Evolutionary conservation across 2,888 invertebrate species (phyloP).

Genomic region (Drosophila mulleri): DNA sequence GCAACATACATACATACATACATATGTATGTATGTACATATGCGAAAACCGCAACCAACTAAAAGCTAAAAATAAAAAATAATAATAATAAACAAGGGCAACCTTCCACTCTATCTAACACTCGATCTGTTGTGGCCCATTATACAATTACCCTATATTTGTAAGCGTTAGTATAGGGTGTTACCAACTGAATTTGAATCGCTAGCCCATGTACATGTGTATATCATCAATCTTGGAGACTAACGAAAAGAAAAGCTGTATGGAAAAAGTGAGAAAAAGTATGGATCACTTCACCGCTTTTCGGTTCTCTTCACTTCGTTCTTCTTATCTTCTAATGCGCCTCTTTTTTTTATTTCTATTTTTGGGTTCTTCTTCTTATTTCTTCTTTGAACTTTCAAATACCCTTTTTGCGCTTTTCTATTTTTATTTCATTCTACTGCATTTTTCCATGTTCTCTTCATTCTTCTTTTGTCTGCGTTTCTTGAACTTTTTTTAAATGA

Average conservation of each 20-base stretch:
- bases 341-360: neutral
- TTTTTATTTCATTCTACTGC: neutral
- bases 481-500: too few species aligned
- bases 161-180: neutral
- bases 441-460: neutral
- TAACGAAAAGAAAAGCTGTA: too few species aligned
- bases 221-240: too few species aligned
- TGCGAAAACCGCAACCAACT: slow-evolving; percentile 37
- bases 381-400: too few species aligned
- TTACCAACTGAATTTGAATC: neutral
- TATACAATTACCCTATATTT: slow-evolving; percentile 24
- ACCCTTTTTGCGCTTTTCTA: neutral
- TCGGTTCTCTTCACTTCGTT: neutral
- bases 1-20: too few species aligned
- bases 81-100: slow-evolving; percentile 20
- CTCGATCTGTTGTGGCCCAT: slow-evolving; percentile 18
- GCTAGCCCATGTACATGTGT: too few species aligned
- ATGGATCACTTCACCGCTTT: too few species aligned
- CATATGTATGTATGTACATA: too few species aligned
- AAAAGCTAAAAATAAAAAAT: slow-evolving; percentile 18
- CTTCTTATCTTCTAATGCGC: neutral
- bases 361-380: too few species aligned
- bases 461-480: too few species aligned
- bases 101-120: slow-evolving; percentile 40
- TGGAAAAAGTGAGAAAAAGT: too few species aligned